A percentile compares a stretch with the other conserved stretches of the same genome.
Evolutionary conservation across 1,140 invertebrate species (phyloP).

Genomic region (Procambarus clarkii): DNA sequence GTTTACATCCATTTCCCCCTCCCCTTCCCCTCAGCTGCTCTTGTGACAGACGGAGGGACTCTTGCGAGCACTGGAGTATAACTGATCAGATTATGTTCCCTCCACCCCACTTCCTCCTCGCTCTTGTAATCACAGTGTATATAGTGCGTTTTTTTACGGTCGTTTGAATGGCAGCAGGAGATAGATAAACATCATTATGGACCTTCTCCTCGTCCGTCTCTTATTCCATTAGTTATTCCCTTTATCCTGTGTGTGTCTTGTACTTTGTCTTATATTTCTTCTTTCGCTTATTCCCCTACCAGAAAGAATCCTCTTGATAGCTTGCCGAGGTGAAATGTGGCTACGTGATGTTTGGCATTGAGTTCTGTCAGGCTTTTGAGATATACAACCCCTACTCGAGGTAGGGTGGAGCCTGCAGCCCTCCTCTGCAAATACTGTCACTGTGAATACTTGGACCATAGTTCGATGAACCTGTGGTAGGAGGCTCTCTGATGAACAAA

Average conservation of each 20-base stretch:
- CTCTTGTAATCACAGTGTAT: slow-evolving; percentile 1
- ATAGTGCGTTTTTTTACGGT: background rate
- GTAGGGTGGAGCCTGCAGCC: background rate
- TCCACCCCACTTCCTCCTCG: background rate
- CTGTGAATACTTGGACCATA: background rate
- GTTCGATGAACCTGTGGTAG: background rate
- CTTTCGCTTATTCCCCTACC: background rate
- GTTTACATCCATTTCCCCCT: slow-evolving; percentile 10
- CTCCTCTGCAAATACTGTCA: background rate
- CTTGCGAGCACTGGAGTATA: background rate
- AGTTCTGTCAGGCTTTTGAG: background rate
- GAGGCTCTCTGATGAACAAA: background rate
- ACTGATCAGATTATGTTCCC: too few species aligned
- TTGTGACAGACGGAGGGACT: slow-evolving; percentile 9
- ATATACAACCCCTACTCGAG: background rate
- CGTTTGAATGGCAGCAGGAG: background rate
- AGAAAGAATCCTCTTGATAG: background rate
- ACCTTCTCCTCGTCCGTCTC: background rate
- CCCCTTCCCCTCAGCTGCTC: background rate
- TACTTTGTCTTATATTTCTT: background rate
- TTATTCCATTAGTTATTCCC: background rate
- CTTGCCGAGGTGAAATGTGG: background rate
- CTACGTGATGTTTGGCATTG: background rate
- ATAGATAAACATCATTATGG: background rate
- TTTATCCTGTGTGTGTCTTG: too few species aligned